Conservation (phyloP, 2,113 vertebrate genomes). For the Xiphophorus couchianus region DNA sequence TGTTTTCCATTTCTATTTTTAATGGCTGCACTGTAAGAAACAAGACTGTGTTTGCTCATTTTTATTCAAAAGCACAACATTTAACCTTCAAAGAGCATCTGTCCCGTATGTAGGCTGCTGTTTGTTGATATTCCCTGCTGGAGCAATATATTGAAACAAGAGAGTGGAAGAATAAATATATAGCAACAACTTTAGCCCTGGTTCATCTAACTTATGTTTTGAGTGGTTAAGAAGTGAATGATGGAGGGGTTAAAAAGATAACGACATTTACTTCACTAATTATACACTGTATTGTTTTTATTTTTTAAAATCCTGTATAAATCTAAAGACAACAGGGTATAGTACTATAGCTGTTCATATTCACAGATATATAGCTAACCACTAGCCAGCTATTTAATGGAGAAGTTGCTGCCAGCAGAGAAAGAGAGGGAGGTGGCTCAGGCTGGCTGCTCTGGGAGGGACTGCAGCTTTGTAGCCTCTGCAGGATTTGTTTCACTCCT, state of each 20-base stretch:
- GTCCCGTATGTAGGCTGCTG: not conserved
- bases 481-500: conserved; percentile 83
- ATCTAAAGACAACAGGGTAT: not conserved
- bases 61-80: not conserved
- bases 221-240: not conserved
- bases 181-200: too few species aligned
- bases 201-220: not conserved
- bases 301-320: not conserved
- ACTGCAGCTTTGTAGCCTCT: conserved; percentile 81
- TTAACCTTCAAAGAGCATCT: not conserved
- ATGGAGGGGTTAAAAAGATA: not conserved
- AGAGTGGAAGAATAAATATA: not conserved
- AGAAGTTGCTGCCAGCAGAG: conserved; percentile 79
- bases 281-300: not conserved
- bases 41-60: not conserved
- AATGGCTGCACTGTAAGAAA: conserved; percentile 5
- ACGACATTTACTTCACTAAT: not conserved
- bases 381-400: conserved; percentile 79
- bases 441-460: conserved; percentile 76
- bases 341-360: not conserved
- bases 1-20: conserved; percentile 19
- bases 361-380: conserved; percentile 45
- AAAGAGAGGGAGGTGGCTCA: conserved; percentile 52
- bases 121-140: too few species aligned
- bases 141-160: not conserved